Conservation (phyloP, 2,888 invertebrate genomes). For the Eledona agricola region DNA sequence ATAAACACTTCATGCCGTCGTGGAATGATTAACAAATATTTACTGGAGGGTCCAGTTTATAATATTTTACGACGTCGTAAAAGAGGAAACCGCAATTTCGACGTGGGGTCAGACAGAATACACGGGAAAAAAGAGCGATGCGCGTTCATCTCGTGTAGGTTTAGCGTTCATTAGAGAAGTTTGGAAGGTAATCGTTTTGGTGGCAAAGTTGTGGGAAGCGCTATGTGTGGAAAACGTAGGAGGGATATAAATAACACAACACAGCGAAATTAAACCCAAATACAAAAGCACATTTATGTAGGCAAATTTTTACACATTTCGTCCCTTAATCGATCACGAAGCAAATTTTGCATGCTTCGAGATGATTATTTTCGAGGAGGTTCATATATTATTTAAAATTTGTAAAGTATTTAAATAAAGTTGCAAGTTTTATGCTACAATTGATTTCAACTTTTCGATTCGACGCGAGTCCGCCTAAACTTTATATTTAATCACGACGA, state of each 20-base stretch:
- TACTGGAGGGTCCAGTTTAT: slow-evolving; percentile 22
- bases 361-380: no score
- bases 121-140: slow-evolving; percentile 18
- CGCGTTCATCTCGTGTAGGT: slow-evolving; percentile 20
- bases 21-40: slow-evolving; percentile 33
- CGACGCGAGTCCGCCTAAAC: no score
- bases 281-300: no score
- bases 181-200: slow-evolving; percentile 28
- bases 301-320: no score
- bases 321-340: slow-evolving; percentile 10
- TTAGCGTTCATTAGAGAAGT: slow-evolving; percentile 29
- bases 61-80: slow-evolving; percentile 31
- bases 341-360: slow-evolving; percentile 10
- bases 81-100: slow-evolving; percentile 28
- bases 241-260: slow-evolving; percentile 25
- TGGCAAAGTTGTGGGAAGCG: slow-evolving; percentile 15
- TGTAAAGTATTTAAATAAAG: not conserved
- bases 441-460: no score
- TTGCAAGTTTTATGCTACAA: not conserved
- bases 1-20: slow-evolving; percentile 33
- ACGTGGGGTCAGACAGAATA: slow-evolving; percentile 16
- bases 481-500: no score
- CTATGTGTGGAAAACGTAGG: slow-evolving; percentile 28
- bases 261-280: slow-evolving; percentile 8
- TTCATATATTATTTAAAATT: no score